Evolutionary conservation across 2,113 vertebrate genomes (phyloP).

Genomic region (Burhinus bistriatus): DNA sequence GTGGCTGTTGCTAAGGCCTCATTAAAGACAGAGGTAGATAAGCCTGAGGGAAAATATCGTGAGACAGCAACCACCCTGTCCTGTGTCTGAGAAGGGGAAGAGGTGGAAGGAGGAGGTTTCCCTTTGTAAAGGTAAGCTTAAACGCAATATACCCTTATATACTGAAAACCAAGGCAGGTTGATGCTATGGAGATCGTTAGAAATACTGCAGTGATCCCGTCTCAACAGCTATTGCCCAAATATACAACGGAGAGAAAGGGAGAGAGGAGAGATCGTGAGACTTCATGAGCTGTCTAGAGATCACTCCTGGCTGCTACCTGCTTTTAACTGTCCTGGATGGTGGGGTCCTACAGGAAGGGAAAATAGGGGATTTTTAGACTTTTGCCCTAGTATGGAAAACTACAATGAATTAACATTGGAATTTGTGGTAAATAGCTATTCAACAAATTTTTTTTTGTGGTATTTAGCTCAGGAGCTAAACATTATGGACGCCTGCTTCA

Average conservation of each 20-base stretch:
- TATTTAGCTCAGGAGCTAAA: neutral
- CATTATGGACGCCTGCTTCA: neutral
- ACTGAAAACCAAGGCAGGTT: neutral
- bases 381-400: neutral
- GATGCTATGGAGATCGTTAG: neutral
- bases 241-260: neutral
- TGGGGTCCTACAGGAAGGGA: neutral
- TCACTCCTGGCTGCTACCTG: neutral
- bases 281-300: neutral
- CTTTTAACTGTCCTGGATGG: neutral
- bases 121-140: neutral
- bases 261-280: neutral
- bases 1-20: neutral
- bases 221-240: neutral
- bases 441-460: neutral
- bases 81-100: neutral
- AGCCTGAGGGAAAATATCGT: neutral
- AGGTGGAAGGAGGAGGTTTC: neutral
- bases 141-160: rapidly evolving
- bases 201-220: neutral
- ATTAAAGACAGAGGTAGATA: neutral
- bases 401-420: neutral
- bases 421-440: neutral
- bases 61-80: neutral
- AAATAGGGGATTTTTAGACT: neutral